Evolutionary conservation across 1,140 invertebrate species (phyloP).

Genomic region (Zaprionus vittiger): DNA sequence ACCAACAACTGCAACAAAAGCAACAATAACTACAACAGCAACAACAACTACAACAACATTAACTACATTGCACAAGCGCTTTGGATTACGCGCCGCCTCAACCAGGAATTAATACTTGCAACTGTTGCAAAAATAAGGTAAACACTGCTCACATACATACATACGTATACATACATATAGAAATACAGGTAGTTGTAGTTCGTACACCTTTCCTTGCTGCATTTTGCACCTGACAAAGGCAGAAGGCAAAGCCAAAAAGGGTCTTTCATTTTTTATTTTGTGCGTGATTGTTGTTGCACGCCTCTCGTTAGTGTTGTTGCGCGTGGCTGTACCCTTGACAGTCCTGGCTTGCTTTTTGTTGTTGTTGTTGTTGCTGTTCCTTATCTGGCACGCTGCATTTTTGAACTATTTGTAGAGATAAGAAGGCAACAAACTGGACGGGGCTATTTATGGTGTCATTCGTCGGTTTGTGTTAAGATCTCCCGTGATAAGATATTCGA

Average conservation of each 20-base stretch:
- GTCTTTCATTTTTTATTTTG: slow-evolving; percentile 14
- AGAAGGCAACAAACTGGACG: slow-evolving; percentile 10
- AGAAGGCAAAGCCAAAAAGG: background rate
- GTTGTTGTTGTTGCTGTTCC: background rate
- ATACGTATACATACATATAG: background rate
- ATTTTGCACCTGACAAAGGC: slow-evolving; percentile 21
- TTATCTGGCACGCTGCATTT: slow-evolving; percentile 14
- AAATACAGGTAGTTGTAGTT: background rate
- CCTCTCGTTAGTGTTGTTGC: background rate
- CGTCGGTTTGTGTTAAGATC: slow-evolving; percentile 24
- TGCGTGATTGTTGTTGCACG: background rate
- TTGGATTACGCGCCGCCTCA: slow-evolving; percentile 41
- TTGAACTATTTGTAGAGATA: slow-evolving; percentile 1
- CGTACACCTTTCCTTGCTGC: background rate
- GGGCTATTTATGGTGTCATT: slow-evolving; percentile 12
- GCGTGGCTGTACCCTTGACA: slow-evolving; percentile 31
- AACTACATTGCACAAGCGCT: slow-evolving; percentile 39
- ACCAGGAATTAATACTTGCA: slow-evolving; percentile 44
- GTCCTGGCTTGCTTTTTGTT: background rate
- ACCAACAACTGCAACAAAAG: slow-evolving; percentile 7
- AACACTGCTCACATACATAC: slow-evolving; percentile 10
- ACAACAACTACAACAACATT: slow-evolving; percentile 7
- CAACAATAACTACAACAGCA: slow-evolving; percentile 7
- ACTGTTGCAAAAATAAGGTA: slow-evolving; percentile 39
- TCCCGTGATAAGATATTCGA: slow-evolving; percentile 20